Evolutionary conservation across 2,888 invertebrate species (phyloP), one percentile per base, ranked within the genome.

Genomic region (Strigamia transsilvanica): DNA sequence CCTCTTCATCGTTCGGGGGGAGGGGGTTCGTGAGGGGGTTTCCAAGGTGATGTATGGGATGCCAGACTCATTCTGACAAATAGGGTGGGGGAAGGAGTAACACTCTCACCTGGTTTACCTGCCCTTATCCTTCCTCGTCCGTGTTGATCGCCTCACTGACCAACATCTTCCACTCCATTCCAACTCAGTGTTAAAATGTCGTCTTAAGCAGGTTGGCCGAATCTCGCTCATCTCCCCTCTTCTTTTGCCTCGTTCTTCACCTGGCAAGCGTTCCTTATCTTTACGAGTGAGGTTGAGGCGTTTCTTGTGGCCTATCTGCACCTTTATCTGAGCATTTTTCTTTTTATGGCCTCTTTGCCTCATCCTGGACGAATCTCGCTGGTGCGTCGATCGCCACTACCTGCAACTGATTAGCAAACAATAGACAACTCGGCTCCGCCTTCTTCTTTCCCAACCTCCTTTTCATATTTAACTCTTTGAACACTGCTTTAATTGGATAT

Each of bases 21-120:
- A 51, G 51, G 51, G 51, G 51, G 51, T 51, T 15, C 15, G 18
- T 51, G 51, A 51, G 51, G 51, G 51, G 51, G 51, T 51, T 51
- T 51, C 51, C 51, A 51, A 51, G 51, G 51, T 51, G 51, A 51
- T 51, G 18, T 51, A 51, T 51, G 51, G 51, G 51, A 51, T 51
- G 51, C 51, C 51, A 51, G 51, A 18, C 51, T 51, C 51, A 51
- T 51, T 51, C 51, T 51, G 51, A 51, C 51, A 51, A 51, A 51
- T 51, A 18, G 51, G 51, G 51, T 51, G 51, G 51, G 46, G 51
- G 51, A 51, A 51, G 51, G 51, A 51, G 51, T 51, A 15, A n/a
- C 51, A 51, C 51, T 51, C 51, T 51, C 51, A 51, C 51, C 51
- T 51, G 51, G 51, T 51, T 51, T 51, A 51, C 51, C 51, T 51